These are phyloP conservation scores for Virgularia gustaviana DNA, from an alignment of 92 coral and sea anemone genomes.

Conservation along the genomic window DNA sequence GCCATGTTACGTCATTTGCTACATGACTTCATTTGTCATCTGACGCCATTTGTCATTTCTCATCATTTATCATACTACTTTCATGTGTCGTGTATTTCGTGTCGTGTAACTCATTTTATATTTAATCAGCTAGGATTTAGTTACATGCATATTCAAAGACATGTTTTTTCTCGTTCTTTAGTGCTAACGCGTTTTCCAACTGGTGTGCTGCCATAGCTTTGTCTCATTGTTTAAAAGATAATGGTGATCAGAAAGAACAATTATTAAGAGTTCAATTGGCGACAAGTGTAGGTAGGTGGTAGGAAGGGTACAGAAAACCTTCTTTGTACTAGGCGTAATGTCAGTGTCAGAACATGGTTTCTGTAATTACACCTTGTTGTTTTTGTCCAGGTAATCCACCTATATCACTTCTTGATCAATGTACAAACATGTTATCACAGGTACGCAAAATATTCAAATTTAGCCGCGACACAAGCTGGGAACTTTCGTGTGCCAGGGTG, in stretches of 20 bases:
- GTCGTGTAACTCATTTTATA: too few species aligned
- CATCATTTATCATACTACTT: too few species aligned
- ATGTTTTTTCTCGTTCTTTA: slow-evolving; percentile 16
- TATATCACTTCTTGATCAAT: slow-evolving; percentile 87
- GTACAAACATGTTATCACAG: slow-evolving; percentile 94
- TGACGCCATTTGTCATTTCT: too few species aligned
- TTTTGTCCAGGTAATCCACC: slow-evolving; percentile 79
- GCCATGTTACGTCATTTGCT: too few species aligned
- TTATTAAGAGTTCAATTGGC: slow-evolving; percentile 95
- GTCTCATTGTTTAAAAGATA: slow-evolving; percentile 93
- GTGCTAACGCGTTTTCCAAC: slow-evolving; percentile 82
- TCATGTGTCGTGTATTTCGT: too few species aligned
- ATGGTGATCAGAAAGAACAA: slow-evolving; percentile 88
- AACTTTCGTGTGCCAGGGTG: too few species aligned
- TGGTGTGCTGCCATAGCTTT: slow-evolving; percentile 98
- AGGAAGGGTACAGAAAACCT: not conserved
- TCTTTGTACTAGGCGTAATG: not conserved
- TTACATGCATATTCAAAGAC: too few species aligned
- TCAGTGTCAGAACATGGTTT: not conserved
- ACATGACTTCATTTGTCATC: too few species aligned
- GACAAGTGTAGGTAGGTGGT: slow-evolving; percentile 79
- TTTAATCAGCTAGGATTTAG: too few species aligned
- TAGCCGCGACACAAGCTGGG: too few species aligned
- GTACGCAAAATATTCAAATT: too few species aligned
- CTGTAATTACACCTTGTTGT: not conserved